phyloP scores from a whole-genome alignment of 2,113 vertebrate genomes.

The Cygnus atratus region DNA sequence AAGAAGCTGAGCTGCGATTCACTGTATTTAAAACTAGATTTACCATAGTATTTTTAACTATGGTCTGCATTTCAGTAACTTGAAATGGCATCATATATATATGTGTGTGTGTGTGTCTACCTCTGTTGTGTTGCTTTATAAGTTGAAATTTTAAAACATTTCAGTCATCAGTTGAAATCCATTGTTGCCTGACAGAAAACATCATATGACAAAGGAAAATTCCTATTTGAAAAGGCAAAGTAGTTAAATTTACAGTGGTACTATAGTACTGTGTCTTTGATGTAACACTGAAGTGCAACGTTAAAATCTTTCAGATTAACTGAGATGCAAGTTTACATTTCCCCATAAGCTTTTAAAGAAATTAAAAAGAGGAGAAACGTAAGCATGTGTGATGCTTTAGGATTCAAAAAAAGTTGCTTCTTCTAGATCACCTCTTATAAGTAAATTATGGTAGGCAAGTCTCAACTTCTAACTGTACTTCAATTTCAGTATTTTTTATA shows the following conservation, averaged over 20 bases:
- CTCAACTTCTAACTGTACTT: background rate
- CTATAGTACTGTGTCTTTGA: background rate
- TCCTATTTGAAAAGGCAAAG: background rate
- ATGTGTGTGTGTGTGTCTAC: background rate
- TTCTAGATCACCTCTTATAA: background rate
- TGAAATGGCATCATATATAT: background rate
- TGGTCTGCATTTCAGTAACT: background rate
- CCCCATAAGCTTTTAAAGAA: background rate
- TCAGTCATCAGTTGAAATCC: background rate
- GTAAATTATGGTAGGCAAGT: background rate
- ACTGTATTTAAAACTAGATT: background rate
- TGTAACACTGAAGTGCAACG: background rate
- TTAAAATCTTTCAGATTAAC: background rate
- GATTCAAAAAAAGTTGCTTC: background rate
- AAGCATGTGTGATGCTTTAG: background rate
- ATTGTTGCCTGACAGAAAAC: background rate
- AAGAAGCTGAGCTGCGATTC: background rate
- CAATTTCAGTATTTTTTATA: background rate
- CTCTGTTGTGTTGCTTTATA: background rate
- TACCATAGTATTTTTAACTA: background rate
- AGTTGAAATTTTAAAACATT: background rate
- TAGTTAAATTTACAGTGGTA: background rate
- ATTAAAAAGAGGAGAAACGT: background rate
- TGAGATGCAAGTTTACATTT: background rate
- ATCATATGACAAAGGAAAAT: background rate